Base-by-base conservation (phyloP, 2,888 invertebrate species). In the Meloe dianella region DNA sequence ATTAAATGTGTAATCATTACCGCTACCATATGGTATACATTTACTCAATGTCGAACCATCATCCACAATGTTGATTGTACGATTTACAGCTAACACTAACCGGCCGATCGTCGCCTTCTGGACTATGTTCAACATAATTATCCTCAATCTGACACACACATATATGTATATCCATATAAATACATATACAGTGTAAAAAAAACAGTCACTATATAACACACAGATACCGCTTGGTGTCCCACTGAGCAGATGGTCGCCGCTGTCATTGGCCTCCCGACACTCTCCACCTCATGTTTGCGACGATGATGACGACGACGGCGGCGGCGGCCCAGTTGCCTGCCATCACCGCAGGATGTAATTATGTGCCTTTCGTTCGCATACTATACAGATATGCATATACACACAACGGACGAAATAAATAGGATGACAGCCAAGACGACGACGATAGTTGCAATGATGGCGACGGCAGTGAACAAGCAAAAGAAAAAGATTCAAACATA, bases 311-410 rank as follows among this genome's bases (percentile, higher is more conserved):
- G 22, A 22, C n/a, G 54, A 14, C 27, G 54, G 27, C 24, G 54
- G 22, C 47, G 20, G 54, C 54, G 54, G 54, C 54, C 54, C 54
- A 60, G 61, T 54, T 57, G 62, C 58, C 41, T 62, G 58, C 62
- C 67, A 63, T 70, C 69, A 63, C 65, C 67, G 68, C 69, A 67
- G 67, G 67, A 67, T 69, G 68, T 67, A 68, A 67, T 71, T 67
- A 65, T 66, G 69, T 72, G 68, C 72, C 72, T 68, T 73, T 68
- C 71, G 62, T 69, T 69, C 65, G 61, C 66, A 66, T 62, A 67
- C 7, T n/a, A 54, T 54, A 27, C 24, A 54, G 1, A 24, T 60
- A 63, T 22, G 38, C 5, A 47, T 20, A 27, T 12, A 54, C 7
- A 54, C 7, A 54, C 24, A 54, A 54, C 22, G 54, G 24, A 27